Conservation (phyloP, 2,113 vertebrate species). For the Cyprinus carpio region DNA sequence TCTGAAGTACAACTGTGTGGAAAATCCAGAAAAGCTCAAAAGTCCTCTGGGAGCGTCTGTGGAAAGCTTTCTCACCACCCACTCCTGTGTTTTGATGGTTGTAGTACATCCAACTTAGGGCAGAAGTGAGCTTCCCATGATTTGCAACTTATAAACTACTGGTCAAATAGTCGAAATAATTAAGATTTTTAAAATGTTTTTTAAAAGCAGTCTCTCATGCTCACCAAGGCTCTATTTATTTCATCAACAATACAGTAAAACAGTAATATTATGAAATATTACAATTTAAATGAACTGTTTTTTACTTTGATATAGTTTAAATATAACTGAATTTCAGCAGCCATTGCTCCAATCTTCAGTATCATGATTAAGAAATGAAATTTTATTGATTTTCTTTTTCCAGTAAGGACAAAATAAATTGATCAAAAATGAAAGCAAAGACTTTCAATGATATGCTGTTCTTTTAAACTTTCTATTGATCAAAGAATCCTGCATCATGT, state of each 20-base stretch:
- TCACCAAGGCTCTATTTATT: no score
- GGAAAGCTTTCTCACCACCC: constrained; percentile 38
- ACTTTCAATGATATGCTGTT: no score
- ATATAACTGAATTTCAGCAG: no score
- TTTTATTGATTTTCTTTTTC: background rate
- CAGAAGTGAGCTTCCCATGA: constrained; percentile 1
- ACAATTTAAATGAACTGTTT: no score
- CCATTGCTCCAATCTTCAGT: background rate
- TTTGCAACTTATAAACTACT: background rate
- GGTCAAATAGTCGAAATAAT: background rate
- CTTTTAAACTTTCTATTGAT: background rate
- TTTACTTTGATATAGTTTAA: no score
- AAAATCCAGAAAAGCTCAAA: constrained; percentile 33
- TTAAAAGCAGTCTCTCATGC: no score
- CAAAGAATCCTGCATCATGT: background rate
- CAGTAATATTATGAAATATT: no score
- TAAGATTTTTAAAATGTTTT: no score
- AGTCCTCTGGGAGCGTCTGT: constrained; percentile 10
- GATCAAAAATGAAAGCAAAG: background rate
- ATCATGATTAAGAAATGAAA: background rate
- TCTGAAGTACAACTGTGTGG: constrained; percentile 43
- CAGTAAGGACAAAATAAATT: background rate
- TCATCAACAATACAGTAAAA: no score
- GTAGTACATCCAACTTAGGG: background rate
- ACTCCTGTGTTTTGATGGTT: background rate